Percentiles rank a stretch among this genome's conserved stretches.
Conservation (phyloP, 2,113 vertebrate species). For the Prionailurus viverrinus region DNA sequence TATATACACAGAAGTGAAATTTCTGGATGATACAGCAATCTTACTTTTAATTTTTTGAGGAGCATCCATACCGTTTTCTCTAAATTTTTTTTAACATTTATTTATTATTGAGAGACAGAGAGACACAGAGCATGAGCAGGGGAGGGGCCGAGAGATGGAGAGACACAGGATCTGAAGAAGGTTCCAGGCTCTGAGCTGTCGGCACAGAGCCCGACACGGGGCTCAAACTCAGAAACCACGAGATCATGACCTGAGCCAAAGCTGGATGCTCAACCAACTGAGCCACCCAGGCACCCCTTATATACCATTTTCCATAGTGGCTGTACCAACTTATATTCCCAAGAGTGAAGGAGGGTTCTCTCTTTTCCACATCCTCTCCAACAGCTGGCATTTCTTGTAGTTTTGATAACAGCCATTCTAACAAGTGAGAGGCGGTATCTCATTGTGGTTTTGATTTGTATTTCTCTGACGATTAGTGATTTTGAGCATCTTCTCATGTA, state of each 20-base stretch:
- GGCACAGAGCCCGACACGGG: too few species aligned
- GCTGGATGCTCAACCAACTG: fast-evolving
- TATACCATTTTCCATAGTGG: background rate
- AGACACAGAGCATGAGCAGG: too few species aligned
- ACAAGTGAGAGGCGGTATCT: background rate
- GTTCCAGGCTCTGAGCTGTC: fast-evolving
- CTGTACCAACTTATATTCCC: background rate
- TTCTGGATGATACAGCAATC: background rate
- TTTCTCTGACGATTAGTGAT: background rate
- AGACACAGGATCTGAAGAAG: too few species aligned
- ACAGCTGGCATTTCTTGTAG: background rate
- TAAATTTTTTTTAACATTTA: too few species aligned
- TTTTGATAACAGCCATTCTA: background rate
- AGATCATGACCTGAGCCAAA: too few species aligned
- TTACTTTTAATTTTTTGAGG: background rate
- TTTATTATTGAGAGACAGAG: too few species aligned
- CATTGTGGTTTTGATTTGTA: background rate
- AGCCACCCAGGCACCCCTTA: too few species aligned
- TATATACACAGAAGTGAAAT: background rate
- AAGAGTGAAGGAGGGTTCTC: background rate
- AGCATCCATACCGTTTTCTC: background rate
- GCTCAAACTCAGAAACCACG: fast-evolving
- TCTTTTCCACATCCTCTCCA: background rate
- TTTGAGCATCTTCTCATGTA: background rate
- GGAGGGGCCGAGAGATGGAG: too few species aligned